Conservation (phyloP, 2,888 invertebrate species). For the Ochropleura plecta region DNA sequence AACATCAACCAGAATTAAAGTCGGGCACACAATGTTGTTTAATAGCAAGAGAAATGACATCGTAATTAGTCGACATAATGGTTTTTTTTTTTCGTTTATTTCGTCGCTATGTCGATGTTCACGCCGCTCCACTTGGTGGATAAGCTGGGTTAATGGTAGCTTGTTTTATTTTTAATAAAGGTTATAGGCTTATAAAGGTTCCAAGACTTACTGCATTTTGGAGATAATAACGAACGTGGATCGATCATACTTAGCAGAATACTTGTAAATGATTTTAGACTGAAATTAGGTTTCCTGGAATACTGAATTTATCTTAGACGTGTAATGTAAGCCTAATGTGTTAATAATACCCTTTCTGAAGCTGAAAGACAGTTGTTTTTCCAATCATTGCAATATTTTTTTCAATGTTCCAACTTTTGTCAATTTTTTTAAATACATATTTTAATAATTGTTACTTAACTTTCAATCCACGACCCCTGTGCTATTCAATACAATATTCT, state of each 20-base stretch:
- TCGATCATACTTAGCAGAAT: background rate
- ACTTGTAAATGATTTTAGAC: too few relatives aligned
- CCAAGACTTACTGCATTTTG: background rate
- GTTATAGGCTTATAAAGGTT: conserved; percentile 1
- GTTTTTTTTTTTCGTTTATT: conserved; percentile 62
- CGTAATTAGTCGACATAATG: conserved; percentile 65
- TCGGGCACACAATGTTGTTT: conserved; percentile 49
- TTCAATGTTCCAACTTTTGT: too few relatives aligned
- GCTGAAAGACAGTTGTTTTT: too few relatives aligned
- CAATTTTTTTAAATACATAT: too few relatives aligned
- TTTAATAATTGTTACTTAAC: too few relatives aligned
- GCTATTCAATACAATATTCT: too few relatives aligned
- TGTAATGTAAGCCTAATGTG: background rate
- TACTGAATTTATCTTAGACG: background rate
- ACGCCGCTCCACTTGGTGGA: conserved; percentile 49
- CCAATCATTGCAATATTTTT: too few relatives aligned
- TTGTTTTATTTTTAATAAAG: conserved; percentile 34
- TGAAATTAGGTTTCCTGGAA: background rate
- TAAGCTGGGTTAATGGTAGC: conserved; percentile 55
- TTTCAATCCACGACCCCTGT: too few relatives aligned
- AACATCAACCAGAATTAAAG: conserved; percentile 37
- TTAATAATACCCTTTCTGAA: too few relatives aligned
- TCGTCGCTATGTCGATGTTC: conserved; percentile 55
- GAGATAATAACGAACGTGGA: background rate
- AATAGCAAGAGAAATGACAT: conserved; percentile 52